These are phyloP conservation scores for Enteromius unitaeniatus DNA, from an alignment of 2,797 vertebrate genomes.

Conservation along the genomic window DNA sequence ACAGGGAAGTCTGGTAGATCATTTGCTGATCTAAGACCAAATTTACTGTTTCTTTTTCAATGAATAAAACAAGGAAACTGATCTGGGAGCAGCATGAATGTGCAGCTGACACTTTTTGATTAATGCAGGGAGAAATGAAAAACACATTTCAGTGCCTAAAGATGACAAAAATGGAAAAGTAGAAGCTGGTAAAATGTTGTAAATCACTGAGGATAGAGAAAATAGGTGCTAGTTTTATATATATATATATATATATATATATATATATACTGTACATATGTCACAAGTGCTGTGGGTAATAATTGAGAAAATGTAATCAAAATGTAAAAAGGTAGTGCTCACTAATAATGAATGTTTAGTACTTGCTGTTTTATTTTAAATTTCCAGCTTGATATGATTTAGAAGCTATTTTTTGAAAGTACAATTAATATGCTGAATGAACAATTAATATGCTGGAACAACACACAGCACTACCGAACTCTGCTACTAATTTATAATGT, in stretches of 20 bases:
- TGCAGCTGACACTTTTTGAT: slow-evolving; percentile 17
- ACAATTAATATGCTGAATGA: background rate
- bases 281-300: background rate
- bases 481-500: too few relatives aligned
- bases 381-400: background rate
- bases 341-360: background rate
- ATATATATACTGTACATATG: background rate
- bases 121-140: slow-evolving; percentile 36
- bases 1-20: slow-evolving; percentile 17
- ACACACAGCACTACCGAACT: too few relatives aligned
- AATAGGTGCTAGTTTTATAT: slow-evolving; percentile 3
- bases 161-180: slow-evolving; percentile 23
- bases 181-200: slow-evolving; percentile 18
- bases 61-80: background rate
- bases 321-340: background rate
- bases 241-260: too few relatives aligned
- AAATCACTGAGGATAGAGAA: background rate
- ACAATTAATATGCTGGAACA: too few relatives aligned
- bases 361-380: background rate
- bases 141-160: slow-evolving; percentile 30
- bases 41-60: slow-evolving; percentile 3
- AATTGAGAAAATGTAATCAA: background rate
- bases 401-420: background rate
- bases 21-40: slow-evolving; percentile 27
- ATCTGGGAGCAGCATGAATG: slow-evolving; percentile 32